These are phyloP conservation scores for Hydrozoanthus tunicans DNA, from an alignment of 64 coral and sea anemone genomes.

Conservation along the genomic window DNA sequence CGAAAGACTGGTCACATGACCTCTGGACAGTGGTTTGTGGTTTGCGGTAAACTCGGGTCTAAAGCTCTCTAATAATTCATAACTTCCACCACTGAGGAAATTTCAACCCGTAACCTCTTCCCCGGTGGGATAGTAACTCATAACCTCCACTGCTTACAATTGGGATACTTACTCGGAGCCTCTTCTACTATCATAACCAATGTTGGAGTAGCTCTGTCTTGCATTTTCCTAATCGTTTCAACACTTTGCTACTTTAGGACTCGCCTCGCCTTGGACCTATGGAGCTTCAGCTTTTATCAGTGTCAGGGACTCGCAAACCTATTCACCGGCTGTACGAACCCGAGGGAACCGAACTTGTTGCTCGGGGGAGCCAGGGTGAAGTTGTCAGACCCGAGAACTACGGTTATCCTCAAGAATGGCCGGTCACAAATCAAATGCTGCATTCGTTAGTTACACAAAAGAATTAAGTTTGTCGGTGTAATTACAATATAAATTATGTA, in stretches of 20 bases:
- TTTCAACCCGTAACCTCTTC: too few relatives aligned
- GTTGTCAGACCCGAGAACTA: constrained; percentile 70
- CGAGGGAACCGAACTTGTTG: not conserved
- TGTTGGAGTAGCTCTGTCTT: too few relatives aligned
- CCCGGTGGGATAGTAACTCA: too few relatives aligned
- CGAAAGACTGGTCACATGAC: too few relatives aligned
- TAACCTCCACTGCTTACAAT: too few relatives aligned
- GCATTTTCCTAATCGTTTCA: too few relatives aligned
- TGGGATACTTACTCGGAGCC: too few relatives aligned
- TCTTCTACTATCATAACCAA: too few relatives aligned
- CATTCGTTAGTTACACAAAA: constrained; percentile 60
- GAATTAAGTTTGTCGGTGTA: not conserved
- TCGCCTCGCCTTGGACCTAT: constrained; percentile 86
- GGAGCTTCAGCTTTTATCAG: constrained; percentile 88
- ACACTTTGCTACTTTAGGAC: constrained; percentile 52
- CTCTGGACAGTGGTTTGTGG: too few relatives aligned
- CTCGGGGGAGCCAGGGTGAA: not conserved
- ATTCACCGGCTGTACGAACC: constrained; percentile 50
- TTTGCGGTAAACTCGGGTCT: too few relatives aligned
- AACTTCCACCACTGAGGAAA: too few relatives aligned
- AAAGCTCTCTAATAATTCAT: too few relatives aligned
- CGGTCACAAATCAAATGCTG: constrained; percentile 88
- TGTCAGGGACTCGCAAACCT: constrained; percentile 68
- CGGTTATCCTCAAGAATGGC: constrained; percentile 73
- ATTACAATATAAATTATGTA: not conserved